These are phyloP conservation scores for Andricus grossulariae DNA, from an alignment of 1,140 invertebrate species.

Conservation along the genomic window DNA sequence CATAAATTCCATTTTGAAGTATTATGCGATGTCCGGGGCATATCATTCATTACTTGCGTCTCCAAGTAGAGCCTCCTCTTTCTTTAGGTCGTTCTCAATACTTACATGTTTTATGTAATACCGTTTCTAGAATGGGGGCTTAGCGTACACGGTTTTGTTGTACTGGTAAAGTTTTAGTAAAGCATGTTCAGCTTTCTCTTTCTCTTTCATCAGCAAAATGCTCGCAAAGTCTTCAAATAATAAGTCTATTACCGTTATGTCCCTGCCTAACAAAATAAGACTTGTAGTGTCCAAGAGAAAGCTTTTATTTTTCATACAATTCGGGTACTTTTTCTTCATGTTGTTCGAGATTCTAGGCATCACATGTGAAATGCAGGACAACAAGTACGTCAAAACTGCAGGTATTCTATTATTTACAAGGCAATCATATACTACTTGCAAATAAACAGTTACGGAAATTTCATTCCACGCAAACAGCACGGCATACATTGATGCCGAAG, in stretches of 20 bases:
- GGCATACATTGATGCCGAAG: slow-evolving; percentile 13
- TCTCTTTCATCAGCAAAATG: neutral
- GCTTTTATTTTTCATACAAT: neutral
- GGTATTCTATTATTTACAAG: neutral
- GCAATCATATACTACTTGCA: neutral
- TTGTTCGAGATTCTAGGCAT: neutral
- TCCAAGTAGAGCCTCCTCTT: no score
- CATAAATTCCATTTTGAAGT: no score
- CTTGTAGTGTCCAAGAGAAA: neutral
- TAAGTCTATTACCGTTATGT: neutral
- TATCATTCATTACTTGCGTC: no score
- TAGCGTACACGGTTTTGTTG: no score
- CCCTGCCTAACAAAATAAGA: neutral
- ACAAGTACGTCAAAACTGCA: neutral
- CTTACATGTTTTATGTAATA: no score
- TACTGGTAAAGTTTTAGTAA: neutral
- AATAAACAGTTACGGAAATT: neutral
- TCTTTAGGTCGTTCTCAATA: no score
- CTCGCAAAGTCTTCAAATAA: neutral
- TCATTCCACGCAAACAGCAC: slow-evolving; percentile 1
- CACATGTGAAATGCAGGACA: neutral
- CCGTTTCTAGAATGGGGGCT: no score
- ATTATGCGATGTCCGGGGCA: no score
- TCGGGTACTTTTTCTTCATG: neutral
- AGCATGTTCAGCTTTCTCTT: neutral